Conservation (phyloP, 2,888 invertebrate species). For the Lithophane ornitopus region DNA sequence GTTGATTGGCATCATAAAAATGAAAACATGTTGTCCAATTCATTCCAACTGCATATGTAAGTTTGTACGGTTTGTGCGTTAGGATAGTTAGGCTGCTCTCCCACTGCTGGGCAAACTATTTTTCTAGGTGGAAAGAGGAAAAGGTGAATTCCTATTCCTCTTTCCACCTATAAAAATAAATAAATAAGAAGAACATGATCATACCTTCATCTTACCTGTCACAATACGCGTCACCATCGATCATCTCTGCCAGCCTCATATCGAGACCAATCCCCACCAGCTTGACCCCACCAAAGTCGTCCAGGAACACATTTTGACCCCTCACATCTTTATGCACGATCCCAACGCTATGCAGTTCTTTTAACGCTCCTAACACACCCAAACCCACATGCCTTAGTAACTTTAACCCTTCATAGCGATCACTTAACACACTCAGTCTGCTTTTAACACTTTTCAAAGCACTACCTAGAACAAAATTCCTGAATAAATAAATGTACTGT, state of each 20-base stretch:
- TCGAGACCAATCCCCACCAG: slow-evolving; percentile 94
- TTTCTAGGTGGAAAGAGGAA: too few relatives aligned
- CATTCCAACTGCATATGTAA: too few relatives aligned
- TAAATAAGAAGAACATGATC: slow-evolving; percentile 33
- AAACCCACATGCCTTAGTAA: slow-evolving; percentile 92
- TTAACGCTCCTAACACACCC: slow-evolving; percentile 94
- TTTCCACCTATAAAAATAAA: not conserved
- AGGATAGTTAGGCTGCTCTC: too few relatives aligned
- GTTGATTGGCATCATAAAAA: too few relatives aligned
- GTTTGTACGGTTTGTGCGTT: too few relatives aligned
- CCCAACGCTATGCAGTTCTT: slow-evolving; percentile 95
- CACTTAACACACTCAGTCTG: slow-evolving; percentile 74
- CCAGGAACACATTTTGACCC: slow-evolving; percentile 93
- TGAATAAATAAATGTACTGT: slow-evolving; percentile 92
- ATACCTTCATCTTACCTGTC: slow-evolving; percentile 79
- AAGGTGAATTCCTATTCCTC: too few relatives aligned
- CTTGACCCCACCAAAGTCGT: slow-evolving; percentile 91
- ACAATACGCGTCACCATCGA: slow-evolving; percentile 81
- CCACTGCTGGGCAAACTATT: not conserved
- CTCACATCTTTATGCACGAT: slow-evolving; percentile 96
- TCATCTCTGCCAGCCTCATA: slow-evolving; percentile 91
- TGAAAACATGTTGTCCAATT: too few relatives aligned
- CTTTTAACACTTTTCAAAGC: slow-evolving; percentile 79
- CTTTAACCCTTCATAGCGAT: slow-evolving; percentile 78
- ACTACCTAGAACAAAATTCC: slow-evolving; percentile 92